phyloP scores from a whole-genome alignment of 64 coral and sea anemone genomes.

The Montipora capricornis region DNA sequence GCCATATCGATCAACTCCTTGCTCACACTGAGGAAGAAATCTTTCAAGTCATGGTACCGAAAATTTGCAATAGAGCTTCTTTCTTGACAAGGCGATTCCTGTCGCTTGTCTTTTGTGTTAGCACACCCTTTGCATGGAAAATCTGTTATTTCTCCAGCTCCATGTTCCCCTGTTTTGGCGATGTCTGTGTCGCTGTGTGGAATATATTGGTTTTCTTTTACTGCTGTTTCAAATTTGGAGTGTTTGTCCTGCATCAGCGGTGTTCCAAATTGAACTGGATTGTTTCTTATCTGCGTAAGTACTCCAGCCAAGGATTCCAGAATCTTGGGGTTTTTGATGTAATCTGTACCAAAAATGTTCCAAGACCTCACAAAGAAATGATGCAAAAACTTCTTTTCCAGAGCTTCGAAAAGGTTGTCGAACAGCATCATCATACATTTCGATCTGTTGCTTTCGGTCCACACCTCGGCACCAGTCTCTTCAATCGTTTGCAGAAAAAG shows the following conservation, averaged over 20 bases:
- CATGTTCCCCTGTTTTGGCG: neutral
- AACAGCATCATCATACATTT: slow-evolving; percentile 59
- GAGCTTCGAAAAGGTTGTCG: neutral
- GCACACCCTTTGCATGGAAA: neutral
- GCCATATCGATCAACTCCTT: slow-evolving; percentile 26
- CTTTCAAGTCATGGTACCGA: slow-evolving; percentile 21
- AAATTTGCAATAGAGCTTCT: neutral
- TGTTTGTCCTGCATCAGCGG: neutral
- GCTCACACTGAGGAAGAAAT: neutral
- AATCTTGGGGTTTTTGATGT: slow-evolving; percentile 45
- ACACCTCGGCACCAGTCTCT: slow-evolving; percentile 68
- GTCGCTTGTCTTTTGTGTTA: neutral
- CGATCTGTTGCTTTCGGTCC: slow-evolving; percentile 69
- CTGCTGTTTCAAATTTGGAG: neutral
- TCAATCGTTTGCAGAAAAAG: slow-evolving; percentile 73
- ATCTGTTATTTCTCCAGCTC: neutral
- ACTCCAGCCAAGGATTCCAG: slow-evolving; percentile 24
- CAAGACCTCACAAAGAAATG: slow-evolving; percentile 76
- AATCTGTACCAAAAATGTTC: slow-evolving; percentile 63
- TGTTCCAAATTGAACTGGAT: slow-evolving; percentile 55
- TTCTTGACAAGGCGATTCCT: neutral
- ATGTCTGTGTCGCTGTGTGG: neutral
- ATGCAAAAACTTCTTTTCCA: slow-evolving; percentile 25
- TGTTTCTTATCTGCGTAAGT: slow-evolving; percentile 49
- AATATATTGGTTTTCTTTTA: too few species aligned